Conservation (phyloP, 1,140 invertebrate genomes). For the Diorhabda sublineata region DNA sequence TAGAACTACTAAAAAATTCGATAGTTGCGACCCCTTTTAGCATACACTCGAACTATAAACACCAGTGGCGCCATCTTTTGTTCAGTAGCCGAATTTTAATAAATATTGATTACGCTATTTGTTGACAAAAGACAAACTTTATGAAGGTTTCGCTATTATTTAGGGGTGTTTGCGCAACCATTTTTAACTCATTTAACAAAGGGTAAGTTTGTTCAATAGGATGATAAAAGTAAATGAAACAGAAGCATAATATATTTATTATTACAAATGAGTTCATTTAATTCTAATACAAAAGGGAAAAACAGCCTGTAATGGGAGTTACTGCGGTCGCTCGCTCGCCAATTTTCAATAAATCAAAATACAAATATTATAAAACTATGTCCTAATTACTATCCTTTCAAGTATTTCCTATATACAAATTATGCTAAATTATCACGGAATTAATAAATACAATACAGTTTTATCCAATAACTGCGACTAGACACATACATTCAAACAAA, state of each 20-base stretch:
- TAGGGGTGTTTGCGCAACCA: no score
- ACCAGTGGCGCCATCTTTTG: no score
- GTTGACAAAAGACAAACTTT: no score
- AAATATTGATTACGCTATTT: no score
- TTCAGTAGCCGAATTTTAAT: no score
- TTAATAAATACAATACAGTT: constrained; percentile 28
- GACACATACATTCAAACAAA: constrained; percentile 20
- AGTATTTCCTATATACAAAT: constrained; percentile 22
- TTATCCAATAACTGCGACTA: constrained; percentile 28
- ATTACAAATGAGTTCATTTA: neutral
- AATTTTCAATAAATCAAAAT: constrained; percentile 8
- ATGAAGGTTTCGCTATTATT: no score
- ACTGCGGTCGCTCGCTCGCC: neutral
- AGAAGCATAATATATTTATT: neutral
- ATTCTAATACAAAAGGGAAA: neutral
- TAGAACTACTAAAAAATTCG: no score
- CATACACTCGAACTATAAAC: no score
- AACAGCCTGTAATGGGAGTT: neutral
- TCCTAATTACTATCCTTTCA: constrained; percentile 17
- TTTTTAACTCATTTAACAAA: no score
- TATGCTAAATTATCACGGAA: constrained; percentile 22
- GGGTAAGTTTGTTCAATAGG: no score
- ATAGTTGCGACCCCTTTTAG: no score
- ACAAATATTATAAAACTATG: constrained; percentile 31
- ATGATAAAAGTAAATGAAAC: no score